Conservation (phyloP, 1,140 invertebrate genomes). For the Ceratitis capitata region DNA sequence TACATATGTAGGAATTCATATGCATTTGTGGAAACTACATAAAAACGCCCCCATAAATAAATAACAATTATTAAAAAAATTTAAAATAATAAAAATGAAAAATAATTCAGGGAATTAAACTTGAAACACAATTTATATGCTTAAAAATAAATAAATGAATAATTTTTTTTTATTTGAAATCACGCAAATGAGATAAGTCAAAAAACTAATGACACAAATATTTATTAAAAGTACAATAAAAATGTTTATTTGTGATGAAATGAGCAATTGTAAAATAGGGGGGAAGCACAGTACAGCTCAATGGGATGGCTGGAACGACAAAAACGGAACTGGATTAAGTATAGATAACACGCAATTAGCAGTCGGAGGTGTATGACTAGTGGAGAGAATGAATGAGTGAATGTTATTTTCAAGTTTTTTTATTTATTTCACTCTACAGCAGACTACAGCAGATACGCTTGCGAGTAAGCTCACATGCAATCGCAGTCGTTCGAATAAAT, state of each 20-base stretch:
- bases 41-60: not conserved
- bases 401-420: not conserved
- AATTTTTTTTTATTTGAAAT: no score
- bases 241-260: not conserved
- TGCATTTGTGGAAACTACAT: no score
- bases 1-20: no score
- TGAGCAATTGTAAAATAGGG: not conserved
- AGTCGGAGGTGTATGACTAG: not conserved
- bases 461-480: not conserved
- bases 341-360: slow-evolving; percentile 7
- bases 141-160: not conserved
- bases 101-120: not conserved
- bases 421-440: not conserved
- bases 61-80: no score
- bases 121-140: not conserved
- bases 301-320: not conserved
- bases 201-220: not conserved
- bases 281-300: not conserved
- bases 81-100: not conserved
- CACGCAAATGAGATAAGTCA: not conserved
- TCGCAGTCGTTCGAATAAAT: not conserved
- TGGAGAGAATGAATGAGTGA: not conserved
- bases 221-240: not conserved
- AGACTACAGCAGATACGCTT: not conserved
- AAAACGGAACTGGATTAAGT: slow-evolving; percentile 26